phyloP scores from a whole-genome alignment of 2,797 vertebrate genomes.

The Arctocebus calabarensis region DNA sequence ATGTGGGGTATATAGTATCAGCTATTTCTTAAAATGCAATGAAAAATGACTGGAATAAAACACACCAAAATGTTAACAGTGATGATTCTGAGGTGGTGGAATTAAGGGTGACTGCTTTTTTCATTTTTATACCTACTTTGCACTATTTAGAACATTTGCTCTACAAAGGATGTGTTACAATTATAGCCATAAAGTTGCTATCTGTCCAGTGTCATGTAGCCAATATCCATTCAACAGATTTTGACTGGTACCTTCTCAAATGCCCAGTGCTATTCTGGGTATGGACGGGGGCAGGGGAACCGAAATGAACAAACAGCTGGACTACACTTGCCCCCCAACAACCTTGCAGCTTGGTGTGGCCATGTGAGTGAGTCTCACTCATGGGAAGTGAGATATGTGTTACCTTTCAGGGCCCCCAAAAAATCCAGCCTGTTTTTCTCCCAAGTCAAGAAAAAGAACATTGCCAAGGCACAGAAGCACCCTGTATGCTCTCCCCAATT shows the following conservation, averaged over 20 bases:
- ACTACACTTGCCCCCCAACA: not conserved
- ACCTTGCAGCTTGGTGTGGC: not conserved
- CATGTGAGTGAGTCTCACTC: fast-evolving
- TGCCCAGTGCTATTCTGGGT: not conserved
- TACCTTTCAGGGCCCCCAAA: not conserved
- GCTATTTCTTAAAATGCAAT: not conserved
- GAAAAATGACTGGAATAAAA: not conserved
- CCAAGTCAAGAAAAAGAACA: not conserved
- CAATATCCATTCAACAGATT: not conserved
- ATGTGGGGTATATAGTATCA: fast-evolving
- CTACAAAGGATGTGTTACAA: not conserved
- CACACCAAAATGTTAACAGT: not conserved
- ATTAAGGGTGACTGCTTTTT: not conserved
- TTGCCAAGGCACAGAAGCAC: not conserved
- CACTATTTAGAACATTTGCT: not conserved
- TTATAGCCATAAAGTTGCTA: not conserved
- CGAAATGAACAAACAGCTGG: not conserved
- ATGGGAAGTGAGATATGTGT: not conserved
- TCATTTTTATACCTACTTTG: not conserved
- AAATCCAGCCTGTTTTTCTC: not conserved
- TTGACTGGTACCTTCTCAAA: not conserved
- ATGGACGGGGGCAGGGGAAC: too few species aligned
- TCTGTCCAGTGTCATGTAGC: not conserved
- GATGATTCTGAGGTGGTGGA: not conserved
- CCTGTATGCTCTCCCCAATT: not conserved